phyloP scores from a whole-genome alignment of 1,140 invertebrate genomes.

The Tachypleus tridentatus region DNA sequence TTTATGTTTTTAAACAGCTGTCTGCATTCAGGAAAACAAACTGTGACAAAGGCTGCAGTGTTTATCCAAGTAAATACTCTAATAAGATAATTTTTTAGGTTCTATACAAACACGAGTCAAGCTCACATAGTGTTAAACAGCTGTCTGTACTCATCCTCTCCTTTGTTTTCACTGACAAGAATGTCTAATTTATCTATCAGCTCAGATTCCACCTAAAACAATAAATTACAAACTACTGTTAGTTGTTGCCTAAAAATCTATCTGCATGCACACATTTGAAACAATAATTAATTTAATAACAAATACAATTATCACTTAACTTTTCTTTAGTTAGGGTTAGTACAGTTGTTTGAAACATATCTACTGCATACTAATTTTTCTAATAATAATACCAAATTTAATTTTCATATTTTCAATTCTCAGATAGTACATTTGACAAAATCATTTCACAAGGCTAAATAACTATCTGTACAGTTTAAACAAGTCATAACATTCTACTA shows the following conservation, averaged over 20 bases:
- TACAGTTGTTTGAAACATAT: too few species aligned
- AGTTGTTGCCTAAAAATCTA: not conserved
- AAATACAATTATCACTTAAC: slow-evolving; percentile 12
- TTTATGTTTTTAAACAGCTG: too few species aligned
- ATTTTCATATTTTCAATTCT: too few species aligned
- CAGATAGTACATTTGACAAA: too few species aligned
- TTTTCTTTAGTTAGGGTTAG: not conserved
- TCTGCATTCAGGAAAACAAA: too few species aligned
- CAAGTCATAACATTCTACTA: too few species aligned
- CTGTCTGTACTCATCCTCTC: slow-evolving; percentile 80
- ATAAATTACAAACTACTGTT: not conserved
- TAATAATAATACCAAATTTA: too few species aligned
- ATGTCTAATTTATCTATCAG: slow-evolving; percentile 87
- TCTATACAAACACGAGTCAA: slow-evolving; percentile 3
- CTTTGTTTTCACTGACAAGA: slow-evolving; percentile 81
- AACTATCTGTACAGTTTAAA: too few species aligned
- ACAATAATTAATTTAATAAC: slow-evolving; percentile 8
- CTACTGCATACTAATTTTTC: too few species aligned
- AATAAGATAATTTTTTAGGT: not conserved
- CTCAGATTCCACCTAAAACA: slow-evolving; percentile 63
- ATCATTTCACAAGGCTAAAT: too few species aligned
- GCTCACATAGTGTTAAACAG: slow-evolving; percentile 91
- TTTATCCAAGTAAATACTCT: too few species aligned
- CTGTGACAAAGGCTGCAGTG: too few species aligned
- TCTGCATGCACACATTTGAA: slow-evolving; percentile 8